A percentile compares a stretch with the other conserved stretches of the same genome.
Conservation (phyloP, 2,888 invertebrate genomes). For the Stenodera caucasica region DNA sequence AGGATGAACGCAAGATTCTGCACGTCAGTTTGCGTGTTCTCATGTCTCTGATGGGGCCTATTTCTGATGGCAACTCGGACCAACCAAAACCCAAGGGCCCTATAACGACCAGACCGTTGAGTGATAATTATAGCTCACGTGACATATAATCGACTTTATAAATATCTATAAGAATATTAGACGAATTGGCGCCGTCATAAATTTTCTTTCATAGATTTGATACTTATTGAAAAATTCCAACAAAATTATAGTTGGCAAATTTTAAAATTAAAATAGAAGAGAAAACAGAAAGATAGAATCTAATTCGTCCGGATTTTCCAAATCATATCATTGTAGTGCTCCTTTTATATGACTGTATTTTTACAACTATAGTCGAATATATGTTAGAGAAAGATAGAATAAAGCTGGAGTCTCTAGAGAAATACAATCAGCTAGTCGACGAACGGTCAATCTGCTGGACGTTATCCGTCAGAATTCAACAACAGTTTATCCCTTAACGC, state of each 20-base stretch:
- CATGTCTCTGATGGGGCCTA: conserved; percentile 31
- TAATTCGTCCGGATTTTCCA: conserved; percentile 44
- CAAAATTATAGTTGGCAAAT: neutral
- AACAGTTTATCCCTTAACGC: conserved; percentile 34
- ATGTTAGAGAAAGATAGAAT: neutral
- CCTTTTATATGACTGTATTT: conserved; percentile 37
- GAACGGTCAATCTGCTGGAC: conserved; percentile 34
- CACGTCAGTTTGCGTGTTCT: conserved; percentile 43
- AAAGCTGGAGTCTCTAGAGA: conserved; percentile 20
- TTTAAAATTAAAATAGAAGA: neutral
- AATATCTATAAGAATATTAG: conserved; percentile 34
- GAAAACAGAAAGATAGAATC: conserved; percentile 22
- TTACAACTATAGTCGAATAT: conserved; percentile 8
- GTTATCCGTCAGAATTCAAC: conserved; percentile 34
- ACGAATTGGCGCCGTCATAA: neutral
- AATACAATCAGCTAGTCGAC: conserved; percentile 34
- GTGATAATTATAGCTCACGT: conserved; percentile 54
- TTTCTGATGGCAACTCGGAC: conserved; percentile 22
- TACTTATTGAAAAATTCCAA: neutral
- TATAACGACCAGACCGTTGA: conserved; percentile 31
- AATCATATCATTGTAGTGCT: conserved; percentile 45
- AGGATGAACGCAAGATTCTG: conserved; percentile 18
- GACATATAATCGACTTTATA: conserved; percentile 52
- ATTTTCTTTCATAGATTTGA: neutral
- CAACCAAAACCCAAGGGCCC: conserved; percentile 39